These are phyloP conservation scores for Parnassius orleans DNA, from an alignment of 2,888 invertebrate species.

Conservation along the genomic window DNA sequence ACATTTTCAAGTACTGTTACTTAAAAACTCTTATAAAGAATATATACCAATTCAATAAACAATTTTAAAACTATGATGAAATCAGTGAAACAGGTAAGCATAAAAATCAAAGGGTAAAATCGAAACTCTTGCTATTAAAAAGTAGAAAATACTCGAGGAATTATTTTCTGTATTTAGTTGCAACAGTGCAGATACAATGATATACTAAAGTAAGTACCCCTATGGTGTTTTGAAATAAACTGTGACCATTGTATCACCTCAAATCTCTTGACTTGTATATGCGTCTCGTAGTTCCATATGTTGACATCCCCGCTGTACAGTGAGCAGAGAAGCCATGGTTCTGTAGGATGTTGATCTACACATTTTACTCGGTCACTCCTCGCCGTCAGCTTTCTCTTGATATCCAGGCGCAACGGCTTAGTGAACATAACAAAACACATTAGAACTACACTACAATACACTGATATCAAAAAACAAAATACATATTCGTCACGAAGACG, in stretches of 20 bases:
- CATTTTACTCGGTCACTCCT: slow-evolving; percentile 99
- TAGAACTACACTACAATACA: slow-evolving; percentile 25
- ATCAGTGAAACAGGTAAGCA: too few relatives aligned
- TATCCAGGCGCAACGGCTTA: slow-evolving; percentile 97
- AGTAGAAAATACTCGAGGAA: too few relatives aligned
- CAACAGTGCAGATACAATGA: too few relatives aligned
- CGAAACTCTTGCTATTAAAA: too few relatives aligned
- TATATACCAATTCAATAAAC: too few relatives aligned
- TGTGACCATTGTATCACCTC: slow-evolving; percentile 79
- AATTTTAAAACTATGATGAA: too few relatives aligned
- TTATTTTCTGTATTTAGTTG: too few relatives aligned
- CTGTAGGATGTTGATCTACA: slow-evolving; percentile 97
- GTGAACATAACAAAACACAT: slow-evolving; percentile 50
- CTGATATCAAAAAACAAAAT: slow-evolving; percentile 4
- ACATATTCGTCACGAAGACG: slow-evolving; percentile 40
- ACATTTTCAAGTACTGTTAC: too few relatives aligned
- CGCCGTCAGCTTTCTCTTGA: slow-evolving; percentile 98
- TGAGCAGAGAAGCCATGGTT: slow-evolving; percentile 99
- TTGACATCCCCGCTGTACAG: slow-evolving; percentile 99
- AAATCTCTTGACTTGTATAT: slow-evolving; percentile 91
- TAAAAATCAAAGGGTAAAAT: too few relatives aligned
- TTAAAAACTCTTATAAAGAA: too few relatives aligned
- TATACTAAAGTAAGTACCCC: too few relatives aligned
- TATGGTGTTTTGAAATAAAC: too few relatives aligned
- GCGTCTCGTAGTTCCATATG: slow-evolving; percentile 99